A percentile compares a stretch with the other conserved stretches of the same genome.
Conservation (phyloP, 2,797 vertebrate genomes). For the Columba guinea region DNA sequence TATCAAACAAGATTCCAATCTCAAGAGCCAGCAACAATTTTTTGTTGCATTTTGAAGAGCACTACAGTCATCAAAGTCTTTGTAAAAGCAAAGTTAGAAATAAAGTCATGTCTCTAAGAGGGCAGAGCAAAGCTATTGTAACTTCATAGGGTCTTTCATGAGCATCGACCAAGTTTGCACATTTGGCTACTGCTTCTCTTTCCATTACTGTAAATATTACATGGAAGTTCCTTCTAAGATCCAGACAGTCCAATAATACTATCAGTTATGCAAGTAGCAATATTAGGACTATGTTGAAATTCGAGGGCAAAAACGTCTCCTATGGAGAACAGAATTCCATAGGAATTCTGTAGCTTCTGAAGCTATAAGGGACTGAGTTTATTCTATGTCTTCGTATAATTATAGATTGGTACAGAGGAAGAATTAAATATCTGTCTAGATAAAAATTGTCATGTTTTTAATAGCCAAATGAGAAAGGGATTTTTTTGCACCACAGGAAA, state of each 20-base stretch:
- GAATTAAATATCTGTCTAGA: neutral
- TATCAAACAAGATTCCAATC: neutral
- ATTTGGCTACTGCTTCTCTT: neutral
- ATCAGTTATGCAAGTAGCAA: neutral
- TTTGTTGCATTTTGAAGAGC: neutral
- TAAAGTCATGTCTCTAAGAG: neutral
- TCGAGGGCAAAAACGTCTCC: neutral
- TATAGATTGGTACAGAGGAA: neutral
- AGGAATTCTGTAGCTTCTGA: neutral
- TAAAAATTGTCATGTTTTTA: neutral
- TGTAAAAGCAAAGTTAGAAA: neutral
- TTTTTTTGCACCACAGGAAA: neutral
- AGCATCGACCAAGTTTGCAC: neutral
- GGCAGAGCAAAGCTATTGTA: neutral
- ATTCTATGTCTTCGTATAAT: neutral
- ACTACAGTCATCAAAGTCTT: neutral
- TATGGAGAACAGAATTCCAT: neutral
- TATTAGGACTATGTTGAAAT: neutral
- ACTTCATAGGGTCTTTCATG: neutral
- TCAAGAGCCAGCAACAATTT: neutral
- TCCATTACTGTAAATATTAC: neutral
- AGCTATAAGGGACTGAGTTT: neutral
- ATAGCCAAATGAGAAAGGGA: neutral
- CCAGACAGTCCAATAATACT: neutral
- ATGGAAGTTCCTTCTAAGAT: neutral